Conservation (phyloP, 2,113 vertebrate genomes). For the Empidonax alnorum region DNA sequence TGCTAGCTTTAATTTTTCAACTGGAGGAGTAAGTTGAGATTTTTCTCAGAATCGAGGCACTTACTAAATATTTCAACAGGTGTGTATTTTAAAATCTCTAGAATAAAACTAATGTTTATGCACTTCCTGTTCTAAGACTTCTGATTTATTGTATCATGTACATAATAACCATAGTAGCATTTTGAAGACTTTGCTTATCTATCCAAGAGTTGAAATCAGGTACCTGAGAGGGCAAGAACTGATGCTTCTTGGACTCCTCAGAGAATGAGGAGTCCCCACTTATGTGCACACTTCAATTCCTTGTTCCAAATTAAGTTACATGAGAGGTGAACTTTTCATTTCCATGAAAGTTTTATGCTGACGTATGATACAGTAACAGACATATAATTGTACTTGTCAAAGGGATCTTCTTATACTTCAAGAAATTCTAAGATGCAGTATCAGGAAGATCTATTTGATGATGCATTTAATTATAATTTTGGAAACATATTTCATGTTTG, state of each 20-base stretch:
- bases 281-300: neutral
- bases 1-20: neutral
- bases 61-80: neutral
- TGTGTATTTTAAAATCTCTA: neutral
- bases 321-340: neutral
- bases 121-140: neutral
- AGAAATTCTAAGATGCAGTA: neutral
- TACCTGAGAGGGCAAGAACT: neutral
- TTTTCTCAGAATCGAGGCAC: neutral
- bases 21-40: neutral
- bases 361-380: neutral
- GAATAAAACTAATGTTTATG: neutral
- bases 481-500: neutral
- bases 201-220: neutral
- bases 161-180: neutral
- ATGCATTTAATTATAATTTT: neutral
- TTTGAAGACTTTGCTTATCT: neutral
- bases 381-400: neutral
- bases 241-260: neutral
- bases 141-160: neutral
- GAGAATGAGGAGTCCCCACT: neutral
- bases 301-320: neutral
- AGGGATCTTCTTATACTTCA: neutral
- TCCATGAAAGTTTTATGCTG: neutral
- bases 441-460: neutral